Conservation (phyloP, 2,888 invertebrate species). For the Xestia sexstrigata region DNA sequence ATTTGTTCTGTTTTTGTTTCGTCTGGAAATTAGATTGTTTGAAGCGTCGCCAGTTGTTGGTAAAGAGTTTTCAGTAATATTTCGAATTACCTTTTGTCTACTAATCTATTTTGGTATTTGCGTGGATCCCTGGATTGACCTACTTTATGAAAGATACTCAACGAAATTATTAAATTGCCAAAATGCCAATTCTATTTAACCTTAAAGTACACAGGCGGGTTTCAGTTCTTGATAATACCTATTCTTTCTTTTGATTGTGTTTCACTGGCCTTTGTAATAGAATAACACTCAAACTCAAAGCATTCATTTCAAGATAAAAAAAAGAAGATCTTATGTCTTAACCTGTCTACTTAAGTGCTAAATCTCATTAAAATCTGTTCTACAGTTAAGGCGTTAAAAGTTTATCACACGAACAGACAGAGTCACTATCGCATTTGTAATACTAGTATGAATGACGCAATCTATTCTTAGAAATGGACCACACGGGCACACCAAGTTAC, state of each 20-base stretch:
- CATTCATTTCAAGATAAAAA: too few relatives aligned
- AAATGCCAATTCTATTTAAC: background rate
- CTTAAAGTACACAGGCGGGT: background rate
- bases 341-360: background rate
- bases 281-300: too few relatives aligned
- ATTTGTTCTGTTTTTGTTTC: slow-evolving; percentile 66
- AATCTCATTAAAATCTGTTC: background rate
- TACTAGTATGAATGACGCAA: background rate
- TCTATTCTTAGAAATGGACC: slow-evolving; percentile 32
- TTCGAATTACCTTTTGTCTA: slow-evolving; percentile 20
- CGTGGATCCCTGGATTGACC: slow-evolving; percentile 4
- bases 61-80: slow-evolving; percentile 24
- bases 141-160: slow-evolving; percentile 11
- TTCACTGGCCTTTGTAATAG: background rate
- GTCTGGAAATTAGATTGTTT: slow-evolving; percentile 67
- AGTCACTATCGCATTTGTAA: background rate
- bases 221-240: background rate
- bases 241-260: background rate
- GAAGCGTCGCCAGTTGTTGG: slow-evolving; percentile 56
- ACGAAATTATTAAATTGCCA: background rate
- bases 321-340: background rate
- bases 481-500: slow-evolving; percentile 20
- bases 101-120: slow-evolving; percentile 40
- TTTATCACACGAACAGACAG: background rate
- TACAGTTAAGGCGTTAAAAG: background rate